Percentiles rank a stretch among this genome's conserved stretches.
These are phyloP conservation scores for Styela plicata DNA, from an alignment of 23 tunicate genomes.

Conservation along the genomic window DNA sequence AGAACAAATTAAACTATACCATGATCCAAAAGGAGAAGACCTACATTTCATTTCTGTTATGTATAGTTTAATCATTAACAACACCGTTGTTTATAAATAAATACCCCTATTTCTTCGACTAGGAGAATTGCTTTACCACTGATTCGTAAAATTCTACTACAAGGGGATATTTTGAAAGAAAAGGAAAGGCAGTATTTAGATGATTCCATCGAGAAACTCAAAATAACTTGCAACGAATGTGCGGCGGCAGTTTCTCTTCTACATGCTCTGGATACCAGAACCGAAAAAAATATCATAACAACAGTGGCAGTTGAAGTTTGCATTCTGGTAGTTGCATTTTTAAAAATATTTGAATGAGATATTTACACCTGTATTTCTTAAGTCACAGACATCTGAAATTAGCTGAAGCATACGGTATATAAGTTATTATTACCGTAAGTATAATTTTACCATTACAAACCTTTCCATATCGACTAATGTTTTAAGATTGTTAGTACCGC, in stretches of 20 bases:
- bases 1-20: too few relatives aligned
- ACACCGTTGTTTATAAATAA: not conserved
- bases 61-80: not conserved
- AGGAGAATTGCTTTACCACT: constrained; percentile 51
- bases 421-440: too few relatives aligned
- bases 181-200: constrained; percentile 31
- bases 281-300: constrained; percentile 44
- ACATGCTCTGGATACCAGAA: constrained; percentile 16
- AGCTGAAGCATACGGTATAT: too few relatives aligned
- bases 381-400: too few relatives aligned
- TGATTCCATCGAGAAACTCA: constrained; percentile 22
- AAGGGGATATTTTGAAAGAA: constrained; percentile 67
- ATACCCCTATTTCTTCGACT: not conserved
- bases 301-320: constrained; percentile 48
- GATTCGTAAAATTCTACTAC: constrained; percentile 47
- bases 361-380: too few relatives aligned
- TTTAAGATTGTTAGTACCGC: too few relatives aligned
- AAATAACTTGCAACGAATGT: constrained; percentile 60
- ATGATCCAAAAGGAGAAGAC: too few relatives aligned
- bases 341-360: too few relatives aligned
- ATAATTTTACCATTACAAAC: too few relatives aligned
- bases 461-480: too few relatives aligned
- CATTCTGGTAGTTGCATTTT: constrained; percentile 48
- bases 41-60: not conserved
- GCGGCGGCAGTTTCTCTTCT: constrained; percentile 41